Evolutionary conservation across 64 coral and sea anemone species (phyloP), one percentile per base, ranked within the genome.

Genomic region (Acropora yongei): DNA sequence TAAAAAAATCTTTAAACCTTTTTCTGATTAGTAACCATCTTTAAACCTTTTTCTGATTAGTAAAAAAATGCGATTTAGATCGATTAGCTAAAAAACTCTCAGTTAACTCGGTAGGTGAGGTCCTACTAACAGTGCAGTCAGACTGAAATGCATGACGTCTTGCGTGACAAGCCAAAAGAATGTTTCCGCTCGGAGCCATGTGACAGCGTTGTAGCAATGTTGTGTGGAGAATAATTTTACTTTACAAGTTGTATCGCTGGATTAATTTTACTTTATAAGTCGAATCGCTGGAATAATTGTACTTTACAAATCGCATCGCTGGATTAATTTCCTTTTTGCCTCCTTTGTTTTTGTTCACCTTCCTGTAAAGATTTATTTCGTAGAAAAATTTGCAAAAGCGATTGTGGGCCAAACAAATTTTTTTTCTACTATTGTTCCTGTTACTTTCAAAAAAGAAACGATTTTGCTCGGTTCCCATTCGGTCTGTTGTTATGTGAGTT

Each of bases 211-310:
- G 6, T 68, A 9, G 66, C 66, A 68, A 68, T 13, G 66, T 18
- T 68, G 66, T 20, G n/a, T 68, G n/a, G 66, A 13, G 77, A 79
- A 44, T 49, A 79, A 79, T 79, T 43, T 79, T 79, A 79, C 42
- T 79, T 79, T 79, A 79, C 77, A 79, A 79, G 77, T 79, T 44
- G 42, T 44, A 79, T 79, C 42, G 77, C 77, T 79, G 77, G 46
- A 79, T 30, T 49, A 42, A 44, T 79, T 46, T 79, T 44, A 48
- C 20, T 79, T 42, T 42, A 79, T 44, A 79, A 79, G 78, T 80
- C 0, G 41, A n/a, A 80, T 47, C 78, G 46, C 45, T 80, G 78
- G 78, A 80, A 44, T 17, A 47, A 80, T 80, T 41, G 11, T 53
- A 47, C 78, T 50, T 80, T 80, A 80, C 78, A 80, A 55, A 44